Evolutionary conservation across 1,140 invertebrate species (phyloP), one percentile per base, ranked within the genome.

Genomic region (Amyelois transitella): DNA sequence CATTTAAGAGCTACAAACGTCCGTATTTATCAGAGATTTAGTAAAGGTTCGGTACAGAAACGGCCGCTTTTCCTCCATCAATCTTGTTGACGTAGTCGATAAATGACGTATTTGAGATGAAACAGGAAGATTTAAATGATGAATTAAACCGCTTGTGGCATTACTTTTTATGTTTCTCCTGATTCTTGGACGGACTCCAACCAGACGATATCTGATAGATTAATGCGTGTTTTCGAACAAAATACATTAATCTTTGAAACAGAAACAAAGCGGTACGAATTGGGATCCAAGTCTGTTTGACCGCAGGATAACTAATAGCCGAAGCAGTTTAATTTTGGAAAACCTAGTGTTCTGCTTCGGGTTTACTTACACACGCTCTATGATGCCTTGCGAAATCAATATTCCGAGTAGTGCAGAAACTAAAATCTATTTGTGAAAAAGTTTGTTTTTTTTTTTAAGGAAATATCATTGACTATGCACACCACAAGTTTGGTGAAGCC

Each of bases 111-210:
- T 20, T 48, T 48, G 20, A 48, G 20, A 48, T 48, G 45, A 48
- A 48, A 48, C 45, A 48, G 45, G 45, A 48, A 48, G 45, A 48
- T 48, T 48, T 48, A 48, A 48, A 48, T 48, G 45, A 48, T 48
- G 45, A 48, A 48, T 48, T 48, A 48, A 48, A 48, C 45, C 44
- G 44, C 44, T 45, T 48, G 45, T 48, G 45, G 20, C 20, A 48
- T 48, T 21, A 48, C 18, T 21, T 48, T 48, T 48, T 48, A 48
- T 48, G 45, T 48, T 48, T 48, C 45, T 21, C 45, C 18, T 21
- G 18, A 10, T 21, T 64, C 44, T 71, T 68, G 62, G 65, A 67
- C 51, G 19, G 32, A 22, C 14, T 65, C 69, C 69, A 71, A 62
- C 60, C 43, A 71, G 62, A 58, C 32, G 53, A 63, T 61, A 56